Evolutionary conservation across 2,888 invertebrate genomes (phyloP), one percentile per base, ranked within the genome.

Genomic region (Athalia circularis): DNA sequence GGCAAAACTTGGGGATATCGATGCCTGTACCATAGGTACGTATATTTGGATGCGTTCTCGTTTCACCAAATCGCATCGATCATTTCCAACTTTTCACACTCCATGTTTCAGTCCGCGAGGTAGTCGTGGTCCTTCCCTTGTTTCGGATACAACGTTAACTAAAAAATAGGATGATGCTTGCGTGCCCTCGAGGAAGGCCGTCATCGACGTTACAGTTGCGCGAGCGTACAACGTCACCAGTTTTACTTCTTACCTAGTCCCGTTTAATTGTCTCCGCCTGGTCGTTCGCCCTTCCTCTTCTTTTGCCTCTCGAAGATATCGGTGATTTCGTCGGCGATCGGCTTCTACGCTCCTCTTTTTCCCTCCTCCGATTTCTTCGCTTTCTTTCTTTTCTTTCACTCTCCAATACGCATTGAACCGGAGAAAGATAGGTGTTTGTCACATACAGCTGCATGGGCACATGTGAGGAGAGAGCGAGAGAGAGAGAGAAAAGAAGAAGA

Each of bases 151-250:
- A 52, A n/a, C 50, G 43, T 9, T 43, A 68, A 43, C 54, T 43
- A 29, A 29, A 29, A 29, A 29, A 29, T 29, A 29, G 29, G 2
- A 29, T 2, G 1, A 29, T 2, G 29, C 29, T 29, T 29, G 29
- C 54, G n/a, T 68, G 68, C 68, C 68, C 68, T 68, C 68, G 68
- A 68, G 68, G 68, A 68, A 68, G 68, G 54, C 48, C 68, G 68
- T 43, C 48, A 68, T 68, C 29, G 52, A 29, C 29, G 29, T 29
- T 29, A 29, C 29, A 9, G 68, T 52, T 68, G 67, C 68, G 50
- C 68, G 52, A 68, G 68, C 68, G 68, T 52, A 29, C 29, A 68
- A 68, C 68, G 68, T 68, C 52, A 29, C 68, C 68, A 52, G 50
- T 29, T 54, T 68, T 54, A 54, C n/a, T 68, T 68, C 68, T 54